Base-by-base conservation (phyloP, 2,888 invertebrate species). In the Cheilosia urbana region DNA sequence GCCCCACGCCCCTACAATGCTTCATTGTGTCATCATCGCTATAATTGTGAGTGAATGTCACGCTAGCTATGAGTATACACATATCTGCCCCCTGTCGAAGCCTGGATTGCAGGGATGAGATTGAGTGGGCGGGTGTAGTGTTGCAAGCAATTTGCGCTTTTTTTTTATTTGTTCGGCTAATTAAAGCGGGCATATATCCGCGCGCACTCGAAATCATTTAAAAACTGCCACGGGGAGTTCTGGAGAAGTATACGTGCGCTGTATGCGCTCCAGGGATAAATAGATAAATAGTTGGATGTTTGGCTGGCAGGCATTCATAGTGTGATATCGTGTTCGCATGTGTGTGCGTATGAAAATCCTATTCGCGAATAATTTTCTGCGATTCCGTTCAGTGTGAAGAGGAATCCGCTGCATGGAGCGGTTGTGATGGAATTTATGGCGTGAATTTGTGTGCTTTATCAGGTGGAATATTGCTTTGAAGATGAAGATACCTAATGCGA, bases 121-220 rank as follows among this genome's bases (percentile, higher is more conserved):
- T 51, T 15, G 42, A 17, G 72, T 34, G 53, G 34, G 27, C 42
- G 53, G 58, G 19, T 30, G 47, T 17, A 45, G 45, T 47, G 9
- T 17, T 47, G 5, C 13, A 27, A 17, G 55, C 55, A 69, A 62
- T 77, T 63, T 82, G 66, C 45, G 15, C 65, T 77, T 77, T 82
- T 69, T 51, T 51, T 51, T 51, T 11, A n/a, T n/a, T n/a, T n/a
- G n/a, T 24, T 27, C 7, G 27, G 66, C 78, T 83, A 83, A 83
- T 83, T 83, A 83, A 68, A 53, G 60, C 9, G 2, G 27, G 30
- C 30, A 30, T 30, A 47, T 72, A 37, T 37, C 11, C 1, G 62
- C 45, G 11, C 66, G 60, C 53, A 77, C 77, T 72, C 58, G 51
- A 72, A 83, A 78, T 62, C 78, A 72, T 73, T 78, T 72, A 71